Conservation (phyloP, 1,140 invertebrate species). For the Trissolcus basalis region DNA sequence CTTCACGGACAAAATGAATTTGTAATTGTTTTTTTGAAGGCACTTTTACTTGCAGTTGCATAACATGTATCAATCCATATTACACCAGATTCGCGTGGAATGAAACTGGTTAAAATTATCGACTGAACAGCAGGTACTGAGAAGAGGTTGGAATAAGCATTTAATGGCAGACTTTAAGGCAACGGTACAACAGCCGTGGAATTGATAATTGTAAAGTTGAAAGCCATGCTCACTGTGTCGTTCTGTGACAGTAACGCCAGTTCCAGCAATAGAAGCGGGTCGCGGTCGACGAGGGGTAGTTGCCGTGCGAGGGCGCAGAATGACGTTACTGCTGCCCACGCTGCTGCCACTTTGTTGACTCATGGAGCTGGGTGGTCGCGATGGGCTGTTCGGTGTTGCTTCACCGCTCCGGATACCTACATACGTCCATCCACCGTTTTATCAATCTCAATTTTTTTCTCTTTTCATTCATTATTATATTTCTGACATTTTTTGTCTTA, state of each 20-base stretch:
- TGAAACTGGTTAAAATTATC: no score
- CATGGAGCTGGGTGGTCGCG: constrained; percentile 88
- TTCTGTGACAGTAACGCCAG: constrained; percentile 82
- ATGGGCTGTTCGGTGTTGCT: constrained; percentile 83
- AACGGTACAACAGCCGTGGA: constrained; percentile 13
- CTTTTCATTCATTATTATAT: constrained; percentile 11
- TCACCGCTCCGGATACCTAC: constrained; percentile 82
- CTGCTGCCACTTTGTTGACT: constrained; percentile 81
- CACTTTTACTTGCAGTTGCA: no score
- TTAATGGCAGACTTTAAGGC: background rate
- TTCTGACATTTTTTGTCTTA: constrained; percentile 14
- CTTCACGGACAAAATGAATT: no score
- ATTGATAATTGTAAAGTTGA: constrained; percentile 36
- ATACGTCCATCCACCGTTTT: constrained; percentile 64
- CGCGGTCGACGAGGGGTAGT: constrained; percentile 82
- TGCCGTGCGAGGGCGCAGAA: constrained; percentile 76
- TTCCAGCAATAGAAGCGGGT: constrained; percentile 90
- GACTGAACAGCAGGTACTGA: no score
- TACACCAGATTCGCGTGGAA: no score
- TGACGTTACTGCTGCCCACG: constrained; percentile 77
- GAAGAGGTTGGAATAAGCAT: no score
- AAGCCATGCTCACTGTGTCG: constrained; percentile 76
- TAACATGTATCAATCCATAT: no score
- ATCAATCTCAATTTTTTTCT: constrained; percentile 55
- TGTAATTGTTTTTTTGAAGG: no score